Evolutionary conservation across 2,888 invertebrate species (phyloP), one percentile per base, ranked within the genome.

Genomic region (Apamea sordens): DNA sequence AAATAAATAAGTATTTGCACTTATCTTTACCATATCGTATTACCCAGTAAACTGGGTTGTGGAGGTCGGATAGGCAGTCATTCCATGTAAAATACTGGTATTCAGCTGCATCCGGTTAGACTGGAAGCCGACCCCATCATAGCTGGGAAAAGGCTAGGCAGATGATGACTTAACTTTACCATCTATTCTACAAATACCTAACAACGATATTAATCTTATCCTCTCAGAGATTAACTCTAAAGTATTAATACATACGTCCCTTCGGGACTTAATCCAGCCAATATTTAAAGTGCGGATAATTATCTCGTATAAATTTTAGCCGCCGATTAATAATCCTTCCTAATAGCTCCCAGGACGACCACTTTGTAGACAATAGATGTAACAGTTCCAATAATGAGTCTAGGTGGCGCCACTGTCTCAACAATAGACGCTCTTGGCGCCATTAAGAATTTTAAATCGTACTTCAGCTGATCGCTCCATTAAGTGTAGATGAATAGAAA

Each of bases 341-440:
- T 88, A 91, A 93, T 91, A 85, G 88, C 79, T 86, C 89, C 83
- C 88, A 47, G 76, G 87, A 86, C 89, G 82, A 72, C 79, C 77
- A 87, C 81, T 86, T 82, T 80, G 65, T 76, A 76, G 74, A 89
- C 89, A 89, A 89, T 86, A 73, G 85, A 77, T 80, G 89, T 89
- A 89, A 90, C 89, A 88, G 91, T 91, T 92, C 86, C 81, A 83
- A 89, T 93, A 92, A 93, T 92, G 91, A 90, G 81, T 68, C 88
- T 85, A 88, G 89, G 83, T 87, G 87, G 80, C 80, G 79, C 79
- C 73, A 78, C 78, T 67, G 76, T 83, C 44, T 59, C 32, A 76
- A 89, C 90, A 89, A 90, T 88, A 84, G 80, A 84, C 50, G 81
- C 83, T 83, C 80, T 84, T 80, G 87, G 80, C 76, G 85, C 89